Evolutionary conservation across 2,113 vertebrate species (phyloP).

Genomic region (Silurus glanis): DNA sequence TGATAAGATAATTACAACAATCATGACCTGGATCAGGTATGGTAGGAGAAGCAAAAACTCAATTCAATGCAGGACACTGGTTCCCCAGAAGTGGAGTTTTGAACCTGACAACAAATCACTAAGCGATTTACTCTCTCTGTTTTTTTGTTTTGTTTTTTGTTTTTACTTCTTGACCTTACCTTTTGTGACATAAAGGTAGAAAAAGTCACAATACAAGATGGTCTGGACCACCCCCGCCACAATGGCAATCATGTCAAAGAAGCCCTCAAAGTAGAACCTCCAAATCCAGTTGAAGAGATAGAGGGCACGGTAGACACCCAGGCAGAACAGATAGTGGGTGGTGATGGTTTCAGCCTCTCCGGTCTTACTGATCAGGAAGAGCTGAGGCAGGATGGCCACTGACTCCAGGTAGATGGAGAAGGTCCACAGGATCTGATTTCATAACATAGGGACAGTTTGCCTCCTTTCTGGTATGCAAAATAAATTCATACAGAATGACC

Average conservation of each 20-base stretch:
- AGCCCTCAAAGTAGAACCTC: slow-evolving; percentile 98
- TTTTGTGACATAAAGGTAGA: slow-evolving; percentile 99
- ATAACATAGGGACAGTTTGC: not conserved
- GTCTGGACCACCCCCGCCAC: slow-evolving; percentile 97
- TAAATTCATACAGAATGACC: not conserved
- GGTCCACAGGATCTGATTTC: slow-evolving; percentile 91
- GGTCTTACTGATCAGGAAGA: slow-evolving; percentile 99
- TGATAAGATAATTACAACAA: not conserved
- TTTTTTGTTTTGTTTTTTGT: not conserved
- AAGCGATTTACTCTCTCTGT: not conserved
- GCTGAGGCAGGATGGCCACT: slow-evolving; percentile 95
- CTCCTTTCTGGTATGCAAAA: not conserved
- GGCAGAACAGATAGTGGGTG: slow-evolving; percentile 96
- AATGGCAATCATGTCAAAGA: slow-evolving; percentile 97
- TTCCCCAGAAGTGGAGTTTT: not conserved
- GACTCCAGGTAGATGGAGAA: slow-evolving; percentile 99
- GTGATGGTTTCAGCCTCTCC: slow-evolving; percentile 99
- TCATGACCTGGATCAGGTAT: not conserved
- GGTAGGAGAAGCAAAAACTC: not conserved
- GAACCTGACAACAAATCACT: not conserved
- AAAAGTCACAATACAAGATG: slow-evolving; percentile 98
- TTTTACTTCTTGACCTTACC: slow-evolving; percentile 69
- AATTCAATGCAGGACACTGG: not conserved
- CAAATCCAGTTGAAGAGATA: slow-evolving; percentile 99
- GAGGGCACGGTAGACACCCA: slow-evolving; percentile 92